Percentiles rank a stretch among this genome's conserved stretches.
Evolutionary conservation across 2,888 invertebrate genomes (phyloP).

Genomic region (Trichacis sp.): DNA sequence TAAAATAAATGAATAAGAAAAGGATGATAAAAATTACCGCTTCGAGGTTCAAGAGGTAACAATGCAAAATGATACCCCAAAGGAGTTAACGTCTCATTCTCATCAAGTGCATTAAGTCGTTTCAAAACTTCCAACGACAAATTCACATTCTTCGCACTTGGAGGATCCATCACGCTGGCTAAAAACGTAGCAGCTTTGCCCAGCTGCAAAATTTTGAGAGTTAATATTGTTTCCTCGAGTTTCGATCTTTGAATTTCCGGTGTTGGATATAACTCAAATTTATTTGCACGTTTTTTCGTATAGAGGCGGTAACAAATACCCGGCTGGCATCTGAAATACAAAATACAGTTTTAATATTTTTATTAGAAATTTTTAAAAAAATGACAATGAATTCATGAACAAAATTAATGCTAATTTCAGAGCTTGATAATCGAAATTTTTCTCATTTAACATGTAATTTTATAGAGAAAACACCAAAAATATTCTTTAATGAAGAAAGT

Average conservation of each 20-base stretch:
- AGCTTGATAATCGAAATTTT: too few species aligned
- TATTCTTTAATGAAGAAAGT: too few species aligned
- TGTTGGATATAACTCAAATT: conserved; percentile 76
- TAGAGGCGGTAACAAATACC: conserved; percentile 90
- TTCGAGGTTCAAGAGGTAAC: conserved; percentile 90
- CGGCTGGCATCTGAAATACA: conserved; percentile 83
- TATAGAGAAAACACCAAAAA: too few species aligned
- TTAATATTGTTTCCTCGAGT: conserved; percentile 85
- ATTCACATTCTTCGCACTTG: conserved; percentile 76
- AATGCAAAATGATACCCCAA: conserved; percentile 90
- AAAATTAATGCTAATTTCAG: too few species aligned
- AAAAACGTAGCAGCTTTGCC: conserved; percentile 78
- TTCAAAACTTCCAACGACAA: conserved; percentile 74
- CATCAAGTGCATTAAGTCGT: conserved; percentile 82
- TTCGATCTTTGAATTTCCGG: conserved; percentile 88
- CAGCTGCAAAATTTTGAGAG: conserved; percentile 82
- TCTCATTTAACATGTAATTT: too few species aligned
- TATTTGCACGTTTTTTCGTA: conserved; percentile 75
- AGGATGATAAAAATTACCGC: conserved; percentile 69
- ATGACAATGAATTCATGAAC: too few species aligned
- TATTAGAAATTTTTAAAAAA: too few species aligned
- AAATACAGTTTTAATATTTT: too few species aligned
- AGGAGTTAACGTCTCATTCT: conserved; percentile 83
- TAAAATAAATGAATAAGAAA: too few species aligned
- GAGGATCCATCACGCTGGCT: conserved; percentile 80